phyloP scores from a whole-genome alignment of 2,888 invertebrate genomes.

The Cyclophora punctaria region DNA sequence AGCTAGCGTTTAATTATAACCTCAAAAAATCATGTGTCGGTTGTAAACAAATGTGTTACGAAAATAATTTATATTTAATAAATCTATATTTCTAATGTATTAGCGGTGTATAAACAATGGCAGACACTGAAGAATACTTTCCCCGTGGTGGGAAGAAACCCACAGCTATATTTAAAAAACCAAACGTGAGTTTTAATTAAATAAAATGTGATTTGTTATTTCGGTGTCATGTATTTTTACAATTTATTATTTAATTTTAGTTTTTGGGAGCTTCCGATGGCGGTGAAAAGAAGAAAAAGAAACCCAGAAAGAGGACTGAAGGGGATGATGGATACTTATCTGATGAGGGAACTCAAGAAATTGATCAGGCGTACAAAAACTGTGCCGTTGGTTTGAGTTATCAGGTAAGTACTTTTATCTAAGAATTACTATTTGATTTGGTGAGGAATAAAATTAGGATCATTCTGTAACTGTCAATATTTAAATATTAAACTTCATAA shows the following conservation, averaged over 20 bases:
- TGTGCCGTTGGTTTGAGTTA: conserved; percentile 51
- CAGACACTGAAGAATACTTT: conserved; percentile 70
- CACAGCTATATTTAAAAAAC: conserved; percentile 45
- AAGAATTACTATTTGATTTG: neutral
- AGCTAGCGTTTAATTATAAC: conserved; percentile 21
- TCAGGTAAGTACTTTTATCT: conserved; percentile 29
- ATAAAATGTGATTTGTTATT: too few species aligned
- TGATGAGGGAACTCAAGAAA: conserved; percentile 44
- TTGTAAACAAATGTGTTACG: conserved; percentile 15
- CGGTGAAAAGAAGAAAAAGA: conserved; percentile 55
- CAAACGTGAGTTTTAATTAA: conserved; percentile 42
- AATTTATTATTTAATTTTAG: conserved; percentile 21
- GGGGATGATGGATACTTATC: conserved; percentile 65
- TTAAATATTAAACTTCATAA: neutral
- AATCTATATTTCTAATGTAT: neutral
- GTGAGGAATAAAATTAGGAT: too few species aligned
- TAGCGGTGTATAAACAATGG: conserved; percentile 28
- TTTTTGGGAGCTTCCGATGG: conserved; percentile 60
- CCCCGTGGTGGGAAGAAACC: conserved; percentile 74
- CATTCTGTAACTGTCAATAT: too few species aligned
- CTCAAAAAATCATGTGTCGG: conserved; percentile 30
- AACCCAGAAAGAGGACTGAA: conserved; percentile 46
- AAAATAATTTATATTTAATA: conserved; percentile 3
- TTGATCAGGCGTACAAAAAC: conserved; percentile 46
- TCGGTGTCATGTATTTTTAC: too few species aligned